Evolutionary conservation across 2,113 vertebrate genomes (phyloP).

Genomic region (Ophthalmolycus amberensis): DNA sequence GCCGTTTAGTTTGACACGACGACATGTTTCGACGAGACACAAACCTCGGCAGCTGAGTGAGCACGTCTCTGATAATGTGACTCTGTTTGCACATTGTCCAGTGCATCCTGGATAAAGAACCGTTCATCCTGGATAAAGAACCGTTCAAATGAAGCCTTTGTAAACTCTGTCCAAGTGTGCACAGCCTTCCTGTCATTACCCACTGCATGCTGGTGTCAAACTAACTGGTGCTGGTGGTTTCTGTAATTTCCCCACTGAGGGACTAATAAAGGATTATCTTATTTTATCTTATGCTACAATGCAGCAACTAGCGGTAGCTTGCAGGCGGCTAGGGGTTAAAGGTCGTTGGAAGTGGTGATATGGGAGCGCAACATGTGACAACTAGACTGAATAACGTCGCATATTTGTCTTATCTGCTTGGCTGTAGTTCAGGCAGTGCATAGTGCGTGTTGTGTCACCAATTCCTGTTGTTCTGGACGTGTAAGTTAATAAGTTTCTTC

Average conservation of each 20-base stretch:
- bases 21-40: conserved; percentile 72
- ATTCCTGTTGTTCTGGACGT: conserved; percentile 10
- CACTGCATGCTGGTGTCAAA: too few species aligned
- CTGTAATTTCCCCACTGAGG: too few species aligned
- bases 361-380: conserved; percentile 62
- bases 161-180: conserved; percentile 13
- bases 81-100: too few species aligned
- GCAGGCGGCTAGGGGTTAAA: background rate
- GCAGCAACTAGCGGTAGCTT: background rate
- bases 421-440: conserved; percentile 13
- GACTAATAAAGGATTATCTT: too few species aligned
- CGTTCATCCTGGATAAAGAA: too few species aligned
- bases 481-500: conserved; percentile 16
- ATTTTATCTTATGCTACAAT: too few species aligned
- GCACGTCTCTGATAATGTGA: background rate
- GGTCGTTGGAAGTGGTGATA: conserved; percentile 10
- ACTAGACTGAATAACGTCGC: background rate
- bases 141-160: too few species aligned
- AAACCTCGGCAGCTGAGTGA: background rate
- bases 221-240: too few species aligned
- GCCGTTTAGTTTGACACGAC: conserved; percentile 50
- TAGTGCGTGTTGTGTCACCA: conserved; percentile 43
- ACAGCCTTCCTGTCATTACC: conserved; percentile 13
- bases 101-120: too few species aligned
- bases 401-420: background rate